Percentiles rank a stretch among this genome's conserved stretches.
Conservation (phyloP, 2,113 vertebrate genomes). For the Lampris megalopsis region DNA sequence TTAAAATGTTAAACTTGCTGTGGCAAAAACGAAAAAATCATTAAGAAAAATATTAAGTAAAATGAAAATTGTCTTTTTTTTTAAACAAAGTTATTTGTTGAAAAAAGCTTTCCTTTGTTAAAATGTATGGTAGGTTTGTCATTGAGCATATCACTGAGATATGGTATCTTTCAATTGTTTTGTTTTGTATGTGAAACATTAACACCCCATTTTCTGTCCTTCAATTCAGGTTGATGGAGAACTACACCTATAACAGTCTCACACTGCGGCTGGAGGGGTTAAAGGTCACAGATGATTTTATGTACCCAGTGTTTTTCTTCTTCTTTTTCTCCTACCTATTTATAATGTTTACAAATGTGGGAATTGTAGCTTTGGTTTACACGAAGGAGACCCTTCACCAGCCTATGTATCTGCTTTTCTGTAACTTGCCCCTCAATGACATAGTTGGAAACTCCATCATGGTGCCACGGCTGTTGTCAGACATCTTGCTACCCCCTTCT, state of each 20-base stretch:
- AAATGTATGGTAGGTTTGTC: too few species aligned
- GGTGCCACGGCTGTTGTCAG: constrained; percentile 45
- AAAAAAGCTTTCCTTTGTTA: too few species aligned
- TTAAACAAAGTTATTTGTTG: too few species aligned
- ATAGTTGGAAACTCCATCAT: constrained; percentile 45
- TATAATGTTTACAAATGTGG: constrained; percentile 55
- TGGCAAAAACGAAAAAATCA: too few species aligned
- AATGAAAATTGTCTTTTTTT: too few species aligned
- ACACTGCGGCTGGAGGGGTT: constrained; percentile 63
- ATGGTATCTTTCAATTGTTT: too few species aligned
- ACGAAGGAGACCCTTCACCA: constrained; percentile 54
- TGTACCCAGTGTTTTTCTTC: constrained; percentile 54
- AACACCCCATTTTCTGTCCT: background rate
- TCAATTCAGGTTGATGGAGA: constrained; percentile 52
- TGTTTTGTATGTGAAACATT: too few species aligned
- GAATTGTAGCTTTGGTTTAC: constrained; percentile 45
- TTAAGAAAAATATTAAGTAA: too few species aligned
- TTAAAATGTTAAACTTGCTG: too few species aligned
- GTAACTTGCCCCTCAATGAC: constrained; percentile 46
- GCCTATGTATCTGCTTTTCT: constrained; percentile 60
- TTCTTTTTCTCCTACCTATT: constrained; percentile 58
- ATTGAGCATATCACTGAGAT: background rate
- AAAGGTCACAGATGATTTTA: constrained; percentile 24
- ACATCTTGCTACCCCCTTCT: constrained; percentile 23
- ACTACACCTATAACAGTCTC: constrained; percentile 45